Conservation (phyloP, 2,888 invertebrate species). For the Lithodes maja region DNA sequence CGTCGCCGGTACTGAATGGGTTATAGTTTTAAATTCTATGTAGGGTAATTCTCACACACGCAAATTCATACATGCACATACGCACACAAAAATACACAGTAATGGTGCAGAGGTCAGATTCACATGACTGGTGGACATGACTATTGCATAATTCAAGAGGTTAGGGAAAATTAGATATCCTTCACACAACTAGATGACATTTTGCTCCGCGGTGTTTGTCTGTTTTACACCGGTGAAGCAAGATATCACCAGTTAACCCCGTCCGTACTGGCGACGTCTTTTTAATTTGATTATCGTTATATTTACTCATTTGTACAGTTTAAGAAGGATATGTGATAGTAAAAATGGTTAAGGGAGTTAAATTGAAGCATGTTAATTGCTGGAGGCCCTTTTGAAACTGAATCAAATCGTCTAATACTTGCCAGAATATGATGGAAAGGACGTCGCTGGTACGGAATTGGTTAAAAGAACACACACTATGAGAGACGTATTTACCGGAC, state of each 20-base stretch:
- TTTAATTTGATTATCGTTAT: too few species aligned
- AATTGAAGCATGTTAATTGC: too few species aligned
- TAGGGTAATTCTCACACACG: slow-evolving; percentile 5
- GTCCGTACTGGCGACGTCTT: background rate
- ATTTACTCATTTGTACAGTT: too few species aligned
- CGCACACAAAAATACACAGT: background rate
- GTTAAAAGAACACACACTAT: slow-evolving; percentile 8
- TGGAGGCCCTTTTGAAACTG: too few species aligned
- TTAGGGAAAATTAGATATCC: background rate
- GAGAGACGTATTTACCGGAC: background rate
- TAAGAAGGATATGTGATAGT: too few species aligned
- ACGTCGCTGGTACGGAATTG: too few species aligned
- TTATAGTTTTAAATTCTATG: background rate
- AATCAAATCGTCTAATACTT: too few species aligned
- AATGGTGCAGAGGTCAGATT: slow-evolving; percentile 16
- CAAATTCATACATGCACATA: background rate
- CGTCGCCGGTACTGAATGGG: too few species aligned
- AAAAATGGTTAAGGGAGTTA: too few species aligned
- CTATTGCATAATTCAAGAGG: background rate
- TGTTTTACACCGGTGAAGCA: slow-evolving; percentile 32
- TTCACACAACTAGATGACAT: background rate
- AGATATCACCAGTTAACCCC: slow-evolving; percentile 10
- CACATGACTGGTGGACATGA: background rate
- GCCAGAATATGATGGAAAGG: too few species aligned
- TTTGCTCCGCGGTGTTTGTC: slow-evolving; percentile 5